Conservation (phyloP, 1,140 invertebrate species). For the Hesperophylax magnus region DNA sequence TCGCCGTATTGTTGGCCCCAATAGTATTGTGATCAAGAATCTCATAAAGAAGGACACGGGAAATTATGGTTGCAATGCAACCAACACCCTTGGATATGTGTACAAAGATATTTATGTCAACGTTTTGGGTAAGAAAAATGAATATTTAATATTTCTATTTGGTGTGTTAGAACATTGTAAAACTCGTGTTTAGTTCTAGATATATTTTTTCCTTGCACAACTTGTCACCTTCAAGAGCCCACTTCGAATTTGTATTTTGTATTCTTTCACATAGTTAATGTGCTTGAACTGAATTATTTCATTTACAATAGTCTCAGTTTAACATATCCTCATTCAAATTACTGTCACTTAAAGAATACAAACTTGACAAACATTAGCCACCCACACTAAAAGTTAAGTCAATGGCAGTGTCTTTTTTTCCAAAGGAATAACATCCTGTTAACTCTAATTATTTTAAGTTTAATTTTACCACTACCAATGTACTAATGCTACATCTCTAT, state of each 20-base stretch:
- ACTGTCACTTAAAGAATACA: background rate
- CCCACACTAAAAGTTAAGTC: background rate
- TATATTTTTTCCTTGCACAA: no score
- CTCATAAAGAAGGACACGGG: constrained; percentile 93
- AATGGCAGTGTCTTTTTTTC: no score
- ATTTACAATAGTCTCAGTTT: background rate
- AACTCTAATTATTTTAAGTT: no score
- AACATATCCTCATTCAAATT: constrained; percentile 3
- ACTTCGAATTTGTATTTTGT: background rate
- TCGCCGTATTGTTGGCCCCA: constrained; percentile 76
- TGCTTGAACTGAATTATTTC: background rate
- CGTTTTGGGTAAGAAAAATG: constrained; percentile 87
- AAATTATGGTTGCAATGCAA: constrained; percentile 99
- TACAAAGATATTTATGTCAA: constrained; percentile 99
- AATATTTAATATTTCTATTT: background rate
- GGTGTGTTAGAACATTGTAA: no score
- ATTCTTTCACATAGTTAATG: background rate
- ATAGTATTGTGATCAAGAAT: constrained; percentile 87
- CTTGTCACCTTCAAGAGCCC: no score
- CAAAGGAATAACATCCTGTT: no score
- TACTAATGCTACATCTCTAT: no score
- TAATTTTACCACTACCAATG: no score
- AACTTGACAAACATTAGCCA: background rate
- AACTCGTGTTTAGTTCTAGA: no score
- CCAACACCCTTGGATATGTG: constrained; percentile 97